phyloP scores from a whole-genome alignment of 2,888 invertebrate genomes.

The Trilocha varians region DNA sequence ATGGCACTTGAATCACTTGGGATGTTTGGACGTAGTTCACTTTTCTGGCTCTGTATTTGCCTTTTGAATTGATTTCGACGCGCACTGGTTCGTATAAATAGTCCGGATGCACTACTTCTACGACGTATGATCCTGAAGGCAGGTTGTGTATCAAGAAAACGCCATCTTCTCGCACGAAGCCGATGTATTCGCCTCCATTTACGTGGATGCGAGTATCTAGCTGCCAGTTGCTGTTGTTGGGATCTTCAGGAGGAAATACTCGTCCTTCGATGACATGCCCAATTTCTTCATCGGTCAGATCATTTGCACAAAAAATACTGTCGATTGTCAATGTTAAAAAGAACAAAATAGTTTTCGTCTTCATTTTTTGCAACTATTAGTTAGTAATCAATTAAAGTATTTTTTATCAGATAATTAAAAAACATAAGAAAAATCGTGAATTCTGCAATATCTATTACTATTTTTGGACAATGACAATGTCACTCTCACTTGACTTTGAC shows the following conservation, averaged over 20 bases:
- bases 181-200: slow-evolving; percentile 91
- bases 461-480: too few species aligned
- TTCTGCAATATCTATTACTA: too few species aligned
- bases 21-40: slow-evolving; percentile 95
- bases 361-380: background rate
- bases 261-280: slow-evolving; percentile 85
- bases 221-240: slow-evolving; percentile 79
- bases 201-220: slow-evolving; percentile 84
- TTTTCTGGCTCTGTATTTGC: slow-evolving; percentile 95
- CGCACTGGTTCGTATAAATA: slow-evolving; percentile 94
- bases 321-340: slow-evolving; percentile 8
- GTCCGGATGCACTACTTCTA: slow-evolving; percentile 93
- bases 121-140: slow-evolving; percentile 92
- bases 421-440: too few species aligned
- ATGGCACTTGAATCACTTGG: slow-evolving; percentile 90
- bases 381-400: background rate
- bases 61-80: slow-evolving; percentile 97
- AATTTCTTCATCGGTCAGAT: slow-evolving; percentile 47
- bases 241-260: slow-evolving; percentile 81
- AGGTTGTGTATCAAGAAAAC: slow-evolving; percentile 90
- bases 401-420: too few species aligned
- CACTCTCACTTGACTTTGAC: too few species aligned
- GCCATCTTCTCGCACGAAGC: slow-evolving; percentile 93
- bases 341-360: background rate
- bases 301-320: slow-evolving; percentile 29